Evolutionary conservation across 2,888 invertebrate genomes (phyloP).

Genomic region (Heliothis peltigera): DNA sequence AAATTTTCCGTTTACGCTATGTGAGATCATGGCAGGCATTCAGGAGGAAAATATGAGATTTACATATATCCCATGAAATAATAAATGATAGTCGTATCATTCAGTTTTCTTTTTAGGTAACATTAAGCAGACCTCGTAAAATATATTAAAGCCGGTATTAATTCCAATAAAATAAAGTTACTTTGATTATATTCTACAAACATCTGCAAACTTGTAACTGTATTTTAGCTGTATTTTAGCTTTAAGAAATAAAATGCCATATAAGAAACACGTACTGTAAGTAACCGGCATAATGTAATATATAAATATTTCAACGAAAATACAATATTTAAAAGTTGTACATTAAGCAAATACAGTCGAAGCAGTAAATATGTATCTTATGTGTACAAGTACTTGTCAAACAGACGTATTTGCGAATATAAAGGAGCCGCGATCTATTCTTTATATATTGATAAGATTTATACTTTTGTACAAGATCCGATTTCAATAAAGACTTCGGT

Average conservation of each 20-base stretch:
- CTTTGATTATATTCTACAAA: background rate
- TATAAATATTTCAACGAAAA: background rate
- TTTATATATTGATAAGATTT: conserved; percentile 42
- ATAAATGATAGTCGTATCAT: background rate
- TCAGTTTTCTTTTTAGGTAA: background rate
- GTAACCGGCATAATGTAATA: background rate
- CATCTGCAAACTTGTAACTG: background rate
- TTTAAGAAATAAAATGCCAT: background rate
- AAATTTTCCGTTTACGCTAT: background rate
- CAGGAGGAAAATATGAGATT: conserved; percentile 1
- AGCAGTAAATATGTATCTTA: conserved; percentile 19
- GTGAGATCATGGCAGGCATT: background rate
- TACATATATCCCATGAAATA: background rate
- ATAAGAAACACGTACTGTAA: background rate
- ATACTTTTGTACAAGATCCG: conserved; percentile 27
- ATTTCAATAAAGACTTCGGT: conserved; percentile 10
- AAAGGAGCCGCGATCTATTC: conserved; percentile 39
- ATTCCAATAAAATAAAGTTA: background rate
- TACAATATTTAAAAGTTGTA: background rate
- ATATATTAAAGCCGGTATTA: background rate
- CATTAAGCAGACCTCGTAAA: no score
- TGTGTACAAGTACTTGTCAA: conserved; percentile 13
- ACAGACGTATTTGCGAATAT: conserved; percentile 25
- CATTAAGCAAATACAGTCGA: conserved; percentile 11
- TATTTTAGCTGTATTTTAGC: no score